Conservation (phyloP, 2,113 vertebrate species). For the Taxidea taxus region DNA sequence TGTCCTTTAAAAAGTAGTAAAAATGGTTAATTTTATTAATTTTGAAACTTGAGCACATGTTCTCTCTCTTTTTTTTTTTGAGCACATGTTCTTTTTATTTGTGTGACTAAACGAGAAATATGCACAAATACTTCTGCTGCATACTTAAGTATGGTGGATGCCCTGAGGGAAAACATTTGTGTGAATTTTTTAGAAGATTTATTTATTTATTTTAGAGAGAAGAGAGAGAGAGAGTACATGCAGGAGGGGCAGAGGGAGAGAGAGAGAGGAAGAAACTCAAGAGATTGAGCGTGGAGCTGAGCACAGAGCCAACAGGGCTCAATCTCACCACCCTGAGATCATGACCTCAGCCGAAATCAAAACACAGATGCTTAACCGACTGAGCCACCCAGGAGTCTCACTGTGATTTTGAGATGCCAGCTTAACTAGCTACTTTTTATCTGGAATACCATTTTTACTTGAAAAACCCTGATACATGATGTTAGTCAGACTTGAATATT, state of each 20-base stretch:
- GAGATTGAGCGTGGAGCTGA: neutral
- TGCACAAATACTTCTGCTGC: neutral
- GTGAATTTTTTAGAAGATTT: neutral
- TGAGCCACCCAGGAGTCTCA: too few relatives aligned
- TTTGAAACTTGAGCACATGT: neutral
- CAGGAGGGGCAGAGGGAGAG: neutral
- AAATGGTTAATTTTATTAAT: neutral
- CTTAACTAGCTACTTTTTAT: neutral
- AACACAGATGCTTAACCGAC: too few relatives aligned
- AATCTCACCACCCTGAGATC: neutral
- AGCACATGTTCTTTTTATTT: neutral
- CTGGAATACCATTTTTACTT: neutral
- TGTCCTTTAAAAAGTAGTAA: neutral
- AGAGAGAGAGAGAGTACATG: neutral
- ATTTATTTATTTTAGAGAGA: neutral
- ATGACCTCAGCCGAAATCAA: neutral
- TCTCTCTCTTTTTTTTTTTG: too few relatives aligned
- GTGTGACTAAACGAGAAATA: neutral
- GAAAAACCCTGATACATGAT: neutral
- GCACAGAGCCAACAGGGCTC: neutral
- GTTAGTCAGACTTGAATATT: neutral
- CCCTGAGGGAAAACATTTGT: neutral
- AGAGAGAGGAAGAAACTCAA: neutral
- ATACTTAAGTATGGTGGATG: neutral
- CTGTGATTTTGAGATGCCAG: neutral